Percentiles rank a stretch among this genome's conserved stretches.
phyloP scores from a whole-genome alignment of 2,888 invertebrate genomes.

The Epistrophe eligans region DNA sequence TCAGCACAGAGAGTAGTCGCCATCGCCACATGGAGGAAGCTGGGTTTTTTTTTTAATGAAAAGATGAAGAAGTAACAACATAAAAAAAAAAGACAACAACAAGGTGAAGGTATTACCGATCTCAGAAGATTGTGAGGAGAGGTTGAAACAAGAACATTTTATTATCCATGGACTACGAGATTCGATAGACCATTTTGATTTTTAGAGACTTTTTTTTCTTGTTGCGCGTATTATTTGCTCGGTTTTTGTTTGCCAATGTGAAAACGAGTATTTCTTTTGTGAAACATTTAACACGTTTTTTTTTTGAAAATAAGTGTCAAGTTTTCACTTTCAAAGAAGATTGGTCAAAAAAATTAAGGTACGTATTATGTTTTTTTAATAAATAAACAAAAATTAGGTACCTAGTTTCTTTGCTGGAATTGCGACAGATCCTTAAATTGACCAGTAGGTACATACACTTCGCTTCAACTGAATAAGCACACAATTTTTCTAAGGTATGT shows the following conservation, averaged over 20 bases:
- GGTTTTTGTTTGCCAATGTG: constrained; percentile 36
- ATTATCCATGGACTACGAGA: constrained; percentile 19
- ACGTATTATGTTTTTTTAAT: neutral
- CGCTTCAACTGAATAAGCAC: too few species aligned
- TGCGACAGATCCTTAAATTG: too few species aligned
- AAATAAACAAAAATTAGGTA: too few species aligned
- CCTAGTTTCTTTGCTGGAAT: too few species aligned
- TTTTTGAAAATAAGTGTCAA: neutral
- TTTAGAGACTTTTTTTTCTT: constrained; percentile 10
- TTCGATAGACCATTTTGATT: constrained; percentile 19
- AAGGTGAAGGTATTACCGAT: constrained; percentile 51
- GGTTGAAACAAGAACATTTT: constrained; percentile 44
- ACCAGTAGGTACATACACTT: too few species aligned
- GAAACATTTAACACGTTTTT: neutral
- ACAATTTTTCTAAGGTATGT: too few species aligned
- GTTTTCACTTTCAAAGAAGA: neutral
- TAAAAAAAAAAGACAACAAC: constrained; percentile 38
- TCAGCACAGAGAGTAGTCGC: constrained; percentile 7
- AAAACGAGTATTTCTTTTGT: neutral
- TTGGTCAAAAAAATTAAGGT: neutral
- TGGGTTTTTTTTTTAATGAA: constrained; percentile 19
- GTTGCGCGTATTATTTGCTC: constrained; percentile 17
- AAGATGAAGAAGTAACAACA: constrained; percentile 23
- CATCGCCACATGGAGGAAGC: constrained; percentile 36
- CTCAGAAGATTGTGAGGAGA: constrained; percentile 33